phyloP scores from a whole-genome alignment of 2,888 invertebrate species.

The Lasioglossum pauxillum region DNA sequence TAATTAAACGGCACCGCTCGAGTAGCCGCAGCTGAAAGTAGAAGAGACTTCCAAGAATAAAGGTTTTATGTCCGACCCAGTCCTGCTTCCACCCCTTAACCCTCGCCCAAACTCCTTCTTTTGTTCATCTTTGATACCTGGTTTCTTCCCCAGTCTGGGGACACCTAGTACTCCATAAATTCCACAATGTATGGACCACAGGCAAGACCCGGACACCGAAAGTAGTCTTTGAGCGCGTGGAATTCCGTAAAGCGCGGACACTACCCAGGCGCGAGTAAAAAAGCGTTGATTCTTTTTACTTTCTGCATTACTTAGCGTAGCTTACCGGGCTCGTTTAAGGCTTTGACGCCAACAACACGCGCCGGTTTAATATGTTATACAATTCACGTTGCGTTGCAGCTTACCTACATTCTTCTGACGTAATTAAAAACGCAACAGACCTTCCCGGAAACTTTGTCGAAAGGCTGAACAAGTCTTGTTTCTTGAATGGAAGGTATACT shows the following conservation, averaged over 20 bases:
- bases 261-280: not conserved
- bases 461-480: not conserved
- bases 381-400: not conserved
- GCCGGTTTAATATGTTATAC: not conserved
- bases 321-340: not conserved
- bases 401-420: not conserved
- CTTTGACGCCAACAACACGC: slow-evolving; percentile 1
- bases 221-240: not conserved
- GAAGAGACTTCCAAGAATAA: slow-evolving; percentile 68
- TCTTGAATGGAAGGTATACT: not conserved
- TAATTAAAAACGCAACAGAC: not conserved
- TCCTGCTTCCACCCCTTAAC: slow-evolving; percentile 33
- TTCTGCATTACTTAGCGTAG: not conserved
- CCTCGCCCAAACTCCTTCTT: slow-evolving; percentile 15
- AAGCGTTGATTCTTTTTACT: not conserved
- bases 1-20: slow-evolving; percentile 76
- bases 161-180: slow-evolving; percentile 15
- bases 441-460: not conserved
- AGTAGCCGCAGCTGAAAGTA: slow-evolving; percentile 57
- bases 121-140: slow-evolving; percentile 39
- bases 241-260: not conserved
- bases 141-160: slow-evolving; percentile 27
- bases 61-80: slow-evolving; percentile 71
- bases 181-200: slow-evolving; percentile 24
- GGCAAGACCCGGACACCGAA: not conserved